These are phyloP conservation scores for Gymnocypris eckloni DNA, from an alignment of 2,797 vertebrate genomes.

Conservation along the genomic window DNA sequence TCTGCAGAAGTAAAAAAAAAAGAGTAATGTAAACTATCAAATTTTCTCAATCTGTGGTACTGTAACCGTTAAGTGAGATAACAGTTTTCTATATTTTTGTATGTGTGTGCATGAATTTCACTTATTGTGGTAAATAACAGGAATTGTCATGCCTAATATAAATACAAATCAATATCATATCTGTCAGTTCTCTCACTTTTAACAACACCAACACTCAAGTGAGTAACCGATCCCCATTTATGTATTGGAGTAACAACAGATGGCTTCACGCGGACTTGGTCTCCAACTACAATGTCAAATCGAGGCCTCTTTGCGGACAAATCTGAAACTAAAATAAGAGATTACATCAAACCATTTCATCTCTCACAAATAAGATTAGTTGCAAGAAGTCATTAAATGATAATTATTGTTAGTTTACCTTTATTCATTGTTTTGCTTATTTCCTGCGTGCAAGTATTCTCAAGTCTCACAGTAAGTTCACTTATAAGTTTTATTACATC, in stretches of 20 bases:
- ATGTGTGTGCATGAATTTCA: background rate
- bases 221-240: constrained; percentile 52
- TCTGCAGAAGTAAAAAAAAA: constrained; percentile 13
- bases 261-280: constrained; percentile 45
- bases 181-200: constrained; percentile 9
- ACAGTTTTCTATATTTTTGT: background rate
- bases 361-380: background rate
- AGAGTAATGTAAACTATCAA: background rate
- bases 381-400: background rate
- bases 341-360: background rate
- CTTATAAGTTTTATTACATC: constrained; percentile 5
- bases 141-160: background rate
- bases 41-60: background rate
- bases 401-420: constrained; percentile 2
- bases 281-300: constrained; percentile 33
- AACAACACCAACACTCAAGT: constrained; percentile 37
- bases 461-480: constrained; percentile 43
- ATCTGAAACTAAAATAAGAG: constrained; percentile 17
- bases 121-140: background rate
- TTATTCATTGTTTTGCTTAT: constrained; percentile 21
- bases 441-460: constrained; percentile 34
- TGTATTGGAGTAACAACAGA: constrained; percentile 34
- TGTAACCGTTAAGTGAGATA: background rate
- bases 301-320: background rate
- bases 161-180: background rate